These are phyloP conservation scores for Aphidius colemani DNA, from an alignment of 2,888 invertebrate genomes.

Conservation along the genomic window DNA sequence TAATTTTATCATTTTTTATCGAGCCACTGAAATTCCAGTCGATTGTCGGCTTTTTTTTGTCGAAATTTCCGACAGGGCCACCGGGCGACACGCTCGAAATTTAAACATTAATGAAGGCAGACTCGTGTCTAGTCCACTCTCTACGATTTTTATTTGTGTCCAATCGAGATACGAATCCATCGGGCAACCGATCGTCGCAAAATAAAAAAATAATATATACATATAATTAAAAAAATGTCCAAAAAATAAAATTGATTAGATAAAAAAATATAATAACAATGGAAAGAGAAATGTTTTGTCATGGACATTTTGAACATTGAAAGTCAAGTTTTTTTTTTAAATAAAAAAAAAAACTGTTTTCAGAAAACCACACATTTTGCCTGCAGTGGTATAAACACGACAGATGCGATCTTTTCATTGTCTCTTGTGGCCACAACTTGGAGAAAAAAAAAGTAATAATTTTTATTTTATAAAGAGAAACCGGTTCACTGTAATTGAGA, in stretches of 20 bases:
- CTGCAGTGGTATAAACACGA: neutral
- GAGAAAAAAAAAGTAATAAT: neutral
- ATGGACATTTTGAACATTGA: too few relatives aligned
- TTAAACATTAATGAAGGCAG: conserved; percentile 35
- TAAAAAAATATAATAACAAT: too few relatives aligned
- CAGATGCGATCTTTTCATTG: neutral
- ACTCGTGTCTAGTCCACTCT: conserved; percentile 15
- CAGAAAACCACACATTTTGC: too few relatives aligned
- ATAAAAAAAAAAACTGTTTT: too few relatives aligned
- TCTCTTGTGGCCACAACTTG: neutral
- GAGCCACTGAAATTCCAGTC: conserved; percentile 30
- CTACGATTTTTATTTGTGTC: conserved; percentile 5
- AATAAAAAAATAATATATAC: neutral
- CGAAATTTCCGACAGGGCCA: conserved; percentile 33
- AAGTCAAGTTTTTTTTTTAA: too few relatives aligned
- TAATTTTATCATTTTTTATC: conserved; percentile 2
- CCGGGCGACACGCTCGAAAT: conserved; percentile 35
- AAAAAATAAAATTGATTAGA: too few relatives aligned
- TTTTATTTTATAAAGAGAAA: conserved; percentile 2
- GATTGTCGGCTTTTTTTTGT: conserved; percentile 26
- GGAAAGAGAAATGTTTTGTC: too few relatives aligned
- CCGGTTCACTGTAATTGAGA: conserved; percentile 14
- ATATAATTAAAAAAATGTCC: too few relatives aligned
- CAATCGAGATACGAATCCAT: conserved; percentile 23
- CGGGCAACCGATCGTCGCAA: neutral